phyloP scores from a whole-genome alignment of 2,888 invertebrate species.

The Himalopsyche tibetana region DNA sequence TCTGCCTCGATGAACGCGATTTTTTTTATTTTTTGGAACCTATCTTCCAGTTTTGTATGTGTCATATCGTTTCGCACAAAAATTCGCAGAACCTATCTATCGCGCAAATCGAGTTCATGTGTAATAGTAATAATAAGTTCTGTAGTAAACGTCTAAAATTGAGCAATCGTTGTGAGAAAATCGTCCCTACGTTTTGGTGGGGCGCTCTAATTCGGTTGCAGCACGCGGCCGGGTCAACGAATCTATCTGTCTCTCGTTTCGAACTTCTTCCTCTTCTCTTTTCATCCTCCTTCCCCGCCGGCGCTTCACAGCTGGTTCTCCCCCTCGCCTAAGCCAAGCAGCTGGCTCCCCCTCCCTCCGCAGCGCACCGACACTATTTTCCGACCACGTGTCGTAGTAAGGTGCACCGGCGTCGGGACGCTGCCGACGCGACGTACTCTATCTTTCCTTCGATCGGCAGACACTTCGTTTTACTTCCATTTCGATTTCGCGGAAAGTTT shows the following conservation, averaged over 20 bases:
- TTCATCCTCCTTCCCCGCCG: conserved; percentile 31
- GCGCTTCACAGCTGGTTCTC: conserved; percentile 12
- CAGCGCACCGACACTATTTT: not conserved
- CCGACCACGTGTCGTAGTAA: conserved; percentile 40
- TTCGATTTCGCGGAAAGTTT: not conserved
- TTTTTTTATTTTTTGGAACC: too few relatives aligned
- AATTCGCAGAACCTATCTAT: too few relatives aligned
- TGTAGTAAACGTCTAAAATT: not conserved
- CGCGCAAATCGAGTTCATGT: too few relatives aligned
- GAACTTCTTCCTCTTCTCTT: not conserved
- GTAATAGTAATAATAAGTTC: too few relatives aligned
- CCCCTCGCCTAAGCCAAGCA: conserved; percentile 1
- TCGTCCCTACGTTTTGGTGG: conserved; percentile 3
- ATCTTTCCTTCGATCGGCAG: conserved; percentile 18
- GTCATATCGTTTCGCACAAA: too few relatives aligned
- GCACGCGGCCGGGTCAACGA: conserved; percentile 56
- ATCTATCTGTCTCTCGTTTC: not conserved
- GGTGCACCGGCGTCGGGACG: conserved; percentile 28
- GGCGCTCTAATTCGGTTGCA: conserved; percentile 60
- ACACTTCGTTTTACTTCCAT: not conserved
- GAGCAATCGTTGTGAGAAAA: conserved; percentile 7
- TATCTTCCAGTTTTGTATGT: too few relatives aligned
- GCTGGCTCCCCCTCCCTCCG: conserved; percentile 4
- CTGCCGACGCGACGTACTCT: not conserved
- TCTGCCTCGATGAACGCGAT: too few relatives aligned